Evolutionary conservation across 2,888 invertebrate genomes (phyloP).

Genomic region (Lumbricus terrestris): DNA sequence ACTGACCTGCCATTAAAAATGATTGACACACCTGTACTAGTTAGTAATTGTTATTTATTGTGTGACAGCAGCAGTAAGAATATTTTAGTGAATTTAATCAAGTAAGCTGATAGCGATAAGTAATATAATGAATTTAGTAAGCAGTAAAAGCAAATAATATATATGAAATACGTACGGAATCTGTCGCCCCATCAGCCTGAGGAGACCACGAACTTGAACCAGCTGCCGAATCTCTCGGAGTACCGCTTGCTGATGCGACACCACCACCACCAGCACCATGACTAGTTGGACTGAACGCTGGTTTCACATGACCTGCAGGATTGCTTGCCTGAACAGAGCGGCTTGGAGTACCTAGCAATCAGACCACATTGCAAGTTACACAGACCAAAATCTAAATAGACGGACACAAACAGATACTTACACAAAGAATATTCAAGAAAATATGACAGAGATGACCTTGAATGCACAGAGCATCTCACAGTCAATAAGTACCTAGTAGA

Average conservation of each 20-base stretch:
- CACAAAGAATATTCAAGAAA: neutral
- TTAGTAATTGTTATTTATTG: too few species aligned
- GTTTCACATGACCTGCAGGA: neutral
- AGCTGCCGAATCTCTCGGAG: neutral
- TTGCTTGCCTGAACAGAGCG: neutral
- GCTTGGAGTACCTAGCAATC: neutral
- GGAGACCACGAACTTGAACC: neutral
- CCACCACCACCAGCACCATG: neutral
- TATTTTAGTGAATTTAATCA: neutral
- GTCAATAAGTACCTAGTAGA: neutral
- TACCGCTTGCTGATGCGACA: neutral
- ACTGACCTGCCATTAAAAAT: too few species aligned
- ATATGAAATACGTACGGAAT: constrained; percentile 7
- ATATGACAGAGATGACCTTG: neutral
- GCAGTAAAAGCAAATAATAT: too few species aligned
- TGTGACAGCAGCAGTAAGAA: neutral
- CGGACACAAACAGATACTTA: neutral
- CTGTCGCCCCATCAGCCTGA: neutral
- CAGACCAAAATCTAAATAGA: neutral
- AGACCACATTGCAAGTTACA: neutral
- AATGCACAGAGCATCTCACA: neutral
- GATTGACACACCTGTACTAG: too few species aligned
- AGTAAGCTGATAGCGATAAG: neutral
- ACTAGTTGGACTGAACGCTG: neutral
- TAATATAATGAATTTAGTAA: neutral